Base-by-base conservation (phyloP, 1,140 invertebrate species). In the Trigoniulus corallinus region DNA sequence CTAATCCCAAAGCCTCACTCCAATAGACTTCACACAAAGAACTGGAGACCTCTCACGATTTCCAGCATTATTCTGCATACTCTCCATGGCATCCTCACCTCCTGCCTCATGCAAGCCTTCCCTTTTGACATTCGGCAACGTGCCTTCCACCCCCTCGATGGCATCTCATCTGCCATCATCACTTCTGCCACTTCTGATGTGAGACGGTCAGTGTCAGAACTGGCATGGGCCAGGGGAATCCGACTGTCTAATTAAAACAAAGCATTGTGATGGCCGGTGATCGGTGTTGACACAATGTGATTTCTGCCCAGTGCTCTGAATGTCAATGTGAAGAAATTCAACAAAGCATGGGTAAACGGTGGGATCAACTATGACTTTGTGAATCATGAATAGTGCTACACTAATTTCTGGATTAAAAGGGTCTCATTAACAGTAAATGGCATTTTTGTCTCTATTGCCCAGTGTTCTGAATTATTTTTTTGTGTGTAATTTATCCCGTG, bases 261-360 rank as follows among this genome's bases (percentile, higher is more conserved):
- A 69, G 66, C 65, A 66, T 65, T 67, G 62, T 58, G 65, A 68
- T 67, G 66, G 65, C 59, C 59, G 57, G 50, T 3, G 47, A 55
- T 52, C 55, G 60, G 63, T 69, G 65, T 64, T 73, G 70, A 74
- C 67, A 63, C 64, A 68, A 67, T 69, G 68, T 73, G 68, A 73
- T 81, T 80, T 79, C 78, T 81, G 78, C 78, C 77, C 78, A 80
- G n/a, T n/a, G n/a, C n/a, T n/a, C n/a, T n/a, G n/a, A n/a, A n/a
- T n/a, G n/a, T n/a, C n/a, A n/a, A n/a, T n/a, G n/a, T n/a, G n/a
- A n/a, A n/a, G n/a, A n/a, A 76, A 79, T 76, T 77, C 71, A 72
- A 75, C 64, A 64, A 79, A 78, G 76, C 76, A 75, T 76, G 71
- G 74, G 77, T 81, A 80, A 81, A 80, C 77, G 76, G 77, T 75